Evolutionary conservation across 35 echinoderm and acorn worm genomes (phyloP).

Genomic region (Heliocidaris erythrogramma): DNA sequence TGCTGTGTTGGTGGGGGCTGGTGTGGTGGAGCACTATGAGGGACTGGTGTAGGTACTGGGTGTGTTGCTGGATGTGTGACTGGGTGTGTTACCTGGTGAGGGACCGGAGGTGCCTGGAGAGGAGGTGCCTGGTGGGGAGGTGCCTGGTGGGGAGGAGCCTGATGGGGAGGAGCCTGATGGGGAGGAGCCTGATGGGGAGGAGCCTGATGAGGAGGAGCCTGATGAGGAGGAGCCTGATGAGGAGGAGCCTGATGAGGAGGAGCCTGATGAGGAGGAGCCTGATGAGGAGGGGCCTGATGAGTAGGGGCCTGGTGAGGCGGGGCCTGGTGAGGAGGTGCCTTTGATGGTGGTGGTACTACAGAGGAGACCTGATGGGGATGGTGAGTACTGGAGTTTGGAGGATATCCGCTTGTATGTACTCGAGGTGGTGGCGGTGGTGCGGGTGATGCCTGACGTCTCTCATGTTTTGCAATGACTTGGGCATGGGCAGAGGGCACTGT

Average conservation of each 20-base stretch:
- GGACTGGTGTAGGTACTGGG: conserved; percentile 22
- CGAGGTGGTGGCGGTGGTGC: conserved; percentile 57
- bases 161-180: neutral
- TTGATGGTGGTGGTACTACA: conserved; percentile 29
- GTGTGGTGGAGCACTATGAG: neutral
- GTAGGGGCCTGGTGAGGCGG: neutral
- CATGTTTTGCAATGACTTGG: neutral
- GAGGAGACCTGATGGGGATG: neutral
- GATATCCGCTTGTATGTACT: conserved; percentile 5
- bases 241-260: neutral
- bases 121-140: neutral
- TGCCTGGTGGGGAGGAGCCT: neutral
- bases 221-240: neutral
- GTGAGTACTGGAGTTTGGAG: conserved; percentile 28
- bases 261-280: neutral
- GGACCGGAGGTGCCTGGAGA: neutral
- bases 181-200: neutral
- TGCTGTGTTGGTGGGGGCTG: conserved; percentile 43
- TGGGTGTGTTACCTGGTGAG: conserved; percentile 21
- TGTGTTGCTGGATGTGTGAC: conserved; percentile 36
- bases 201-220: neutral
- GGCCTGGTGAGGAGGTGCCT: conserved; percentile 14
- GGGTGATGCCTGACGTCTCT: conserved; percentile 40
- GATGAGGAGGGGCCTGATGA: neutral
- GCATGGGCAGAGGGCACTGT: neutral